phyloP scores from a whole-genome alignment of 2,113 vertebrate species.

The Pteronura brasiliensis region DNA sequence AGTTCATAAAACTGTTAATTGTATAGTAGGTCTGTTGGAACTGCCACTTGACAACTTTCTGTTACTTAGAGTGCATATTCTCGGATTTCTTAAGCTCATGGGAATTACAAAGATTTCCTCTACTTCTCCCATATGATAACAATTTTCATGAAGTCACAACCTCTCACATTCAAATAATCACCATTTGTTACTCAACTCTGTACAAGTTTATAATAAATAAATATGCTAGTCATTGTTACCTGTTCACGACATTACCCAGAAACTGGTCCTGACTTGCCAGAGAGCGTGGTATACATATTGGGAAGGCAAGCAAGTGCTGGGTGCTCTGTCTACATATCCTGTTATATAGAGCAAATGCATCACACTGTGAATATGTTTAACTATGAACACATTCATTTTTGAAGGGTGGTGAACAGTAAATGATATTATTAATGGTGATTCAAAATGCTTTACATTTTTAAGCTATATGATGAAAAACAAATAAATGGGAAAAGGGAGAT shows the following conservation, averaged over 20 bases:
- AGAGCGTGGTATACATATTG: rapidly evolving
- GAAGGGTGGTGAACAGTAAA: not conserved
- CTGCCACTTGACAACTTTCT: not conserved
- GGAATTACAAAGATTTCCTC: not conserved
- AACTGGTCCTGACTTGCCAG: not conserved
- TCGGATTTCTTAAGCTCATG: not conserved
- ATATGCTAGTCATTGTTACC: not conserved
- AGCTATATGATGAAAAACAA: not conserved
- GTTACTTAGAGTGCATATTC: not conserved
- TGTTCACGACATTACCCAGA: not conserved
- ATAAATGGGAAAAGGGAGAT: not conserved
- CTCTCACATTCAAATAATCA: not conserved
- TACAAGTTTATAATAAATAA: not conserved
- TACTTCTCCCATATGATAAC: not conserved
- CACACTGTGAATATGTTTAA: not conserved
- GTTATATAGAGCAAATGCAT: not conserved
- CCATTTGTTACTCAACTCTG: not conserved
- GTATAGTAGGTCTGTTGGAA: not conserved
- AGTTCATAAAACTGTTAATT: not conserved
- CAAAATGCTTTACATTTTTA: not conserved
- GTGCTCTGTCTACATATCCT: not conserved
- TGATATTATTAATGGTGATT: not conserved
- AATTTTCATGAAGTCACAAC: not conserved
- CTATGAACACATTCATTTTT: not conserved
- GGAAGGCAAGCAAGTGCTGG: rapidly evolving